A percentile compares a stretch with the other conserved stretches of the same genome.
Evolutionary conservation across 2,797 vertebrate species (phyloP).

Genomic region (Clarias laeviceps): DNA sequence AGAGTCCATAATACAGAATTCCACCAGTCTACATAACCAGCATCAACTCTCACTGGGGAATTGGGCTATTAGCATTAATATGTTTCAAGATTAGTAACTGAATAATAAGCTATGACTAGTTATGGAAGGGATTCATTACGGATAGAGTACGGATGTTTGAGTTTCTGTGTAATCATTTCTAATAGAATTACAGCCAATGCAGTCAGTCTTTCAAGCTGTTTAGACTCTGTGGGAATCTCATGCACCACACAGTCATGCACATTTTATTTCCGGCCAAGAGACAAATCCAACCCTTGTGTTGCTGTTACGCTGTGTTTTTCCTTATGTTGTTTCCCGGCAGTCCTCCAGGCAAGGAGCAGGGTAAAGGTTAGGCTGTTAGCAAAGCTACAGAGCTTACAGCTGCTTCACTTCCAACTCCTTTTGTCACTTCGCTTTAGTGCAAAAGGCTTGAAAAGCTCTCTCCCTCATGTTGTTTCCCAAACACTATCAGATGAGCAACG

Average conservation of each 20-base stretch:
- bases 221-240: constrained; percentile 9
- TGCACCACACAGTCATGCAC: neutral
- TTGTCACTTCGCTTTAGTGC: constrained; percentile 27
- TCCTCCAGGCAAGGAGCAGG: constrained; percentile 5
- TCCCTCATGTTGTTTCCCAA: constrained; percentile 43
- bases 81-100: neutral
- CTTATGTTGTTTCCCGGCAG: neutral
- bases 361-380: constrained; percentile 12
- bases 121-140: neutral
- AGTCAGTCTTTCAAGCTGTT: neutral
- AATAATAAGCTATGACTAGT: neutral
- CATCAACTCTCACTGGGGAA: neutral
- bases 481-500: constrained; percentile 51
- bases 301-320: constrained; percentile 23
- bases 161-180: neutral
- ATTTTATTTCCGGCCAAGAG: constrained; percentile 33
- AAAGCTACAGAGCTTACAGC: constrained; percentile 33
- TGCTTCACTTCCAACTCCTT: constrained; percentile 31
- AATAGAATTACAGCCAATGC: neutral
- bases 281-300: constrained; percentile 18
- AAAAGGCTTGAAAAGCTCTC: constrained; percentile 40
- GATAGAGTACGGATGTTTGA: neutral
- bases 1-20: neutral
- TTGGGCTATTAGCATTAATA: neutral
- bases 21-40: neutral